Evolutionary conservation across 35 echinoderm and acorn worm species (phyloP), one percentile per base, ranked within the genome.

Genomic region (Heliocidaris erythrogramma): DNA sequence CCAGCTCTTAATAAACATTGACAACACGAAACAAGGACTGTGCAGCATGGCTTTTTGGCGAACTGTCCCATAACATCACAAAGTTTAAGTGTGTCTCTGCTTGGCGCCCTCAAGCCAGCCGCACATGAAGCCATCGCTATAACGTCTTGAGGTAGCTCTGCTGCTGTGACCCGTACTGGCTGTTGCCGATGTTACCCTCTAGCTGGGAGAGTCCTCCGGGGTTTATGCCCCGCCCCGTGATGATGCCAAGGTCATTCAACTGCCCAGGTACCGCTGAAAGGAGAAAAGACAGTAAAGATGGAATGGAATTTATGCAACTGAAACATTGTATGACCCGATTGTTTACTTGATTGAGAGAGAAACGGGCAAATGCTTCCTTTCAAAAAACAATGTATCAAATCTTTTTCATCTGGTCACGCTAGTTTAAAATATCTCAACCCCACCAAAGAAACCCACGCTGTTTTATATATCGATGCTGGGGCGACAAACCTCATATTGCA

Each of bases 61-160:
- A 78, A 78, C 8, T 78, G 65, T 78, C 27, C 27, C 27, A 47
- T 89, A 32, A 89, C 31, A 48, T 89, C 17, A 48, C 30, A 89
- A 47, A 35, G 47, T 89, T 47, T 13, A 89, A 89, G 21, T 4
- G 32, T 47, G 47, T 32, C 13, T 48, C 29, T 47, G 87, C 42
- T 89, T 89, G 31, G 87, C 31, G 87, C 47, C 31, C 9, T 13
- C 4, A 32, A 89, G 87, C 31, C 87, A 78, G 65, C 91, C 27
- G 91, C 91, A 92, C 91, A 24, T 13, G 21, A 4, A 91, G 53
- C 93, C 93, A 91, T 90, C 93, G 95, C 93, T 96, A 96, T 96
- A 96, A 96, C n/a, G 93, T 93, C 60, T 94, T 96, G 93, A 96
- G 93, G 93, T 96, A 96, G 69, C 93, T 69, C 4, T 93, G 92